phyloP scores from a whole-genome alignment of 37 sponge, comb jelly and placozoan species.

The Theonella swinhoei region DNA sequence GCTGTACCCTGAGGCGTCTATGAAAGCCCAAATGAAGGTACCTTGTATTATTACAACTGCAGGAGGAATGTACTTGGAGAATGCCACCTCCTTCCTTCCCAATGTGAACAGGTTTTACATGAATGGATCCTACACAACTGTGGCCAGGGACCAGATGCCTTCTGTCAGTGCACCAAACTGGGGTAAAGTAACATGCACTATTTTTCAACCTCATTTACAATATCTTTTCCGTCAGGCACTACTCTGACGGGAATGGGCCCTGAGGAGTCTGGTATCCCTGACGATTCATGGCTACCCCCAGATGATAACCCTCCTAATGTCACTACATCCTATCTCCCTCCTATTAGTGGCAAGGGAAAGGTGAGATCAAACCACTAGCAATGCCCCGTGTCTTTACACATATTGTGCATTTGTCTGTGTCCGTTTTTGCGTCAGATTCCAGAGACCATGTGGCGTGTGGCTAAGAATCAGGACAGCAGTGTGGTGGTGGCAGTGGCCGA shows the following conservation, averaged over 20 bases:
- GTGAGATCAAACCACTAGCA: too few species aligned
- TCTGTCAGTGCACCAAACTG: conserved; percentile 54
- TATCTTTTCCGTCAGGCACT: too few species aligned
- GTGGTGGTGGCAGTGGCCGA: conserved; percentile 8
- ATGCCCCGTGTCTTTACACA: too few species aligned
- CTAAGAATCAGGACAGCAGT: conserved; percentile 12
- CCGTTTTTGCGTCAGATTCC: conserved; percentile 7
- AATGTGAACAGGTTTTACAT: conserved; percentile 19
- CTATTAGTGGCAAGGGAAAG: conserved; percentile 15
- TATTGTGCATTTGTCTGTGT: too few species aligned
- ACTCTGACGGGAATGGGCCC: conserved; percentile 33
- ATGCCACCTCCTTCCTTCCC: conserved; percentile 40
- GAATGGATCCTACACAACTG: neutral
- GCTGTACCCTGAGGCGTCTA: too few species aligned
- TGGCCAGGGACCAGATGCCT: conserved; percentile 28
- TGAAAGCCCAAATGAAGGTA: too few species aligned
- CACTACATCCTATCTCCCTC: neutral
- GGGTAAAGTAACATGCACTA: neutral
- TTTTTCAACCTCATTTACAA: neutral
- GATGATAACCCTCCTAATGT: conserved; percentile 3
- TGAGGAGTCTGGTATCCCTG: conserved; percentile 12
- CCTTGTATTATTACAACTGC: neutral
- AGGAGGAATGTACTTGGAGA: conserved; percentile 40
- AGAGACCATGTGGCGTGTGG: conserved; percentile 42
- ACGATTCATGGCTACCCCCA: conserved; percentile 16